Evolutionary conservation across 2,888 invertebrate genomes (phyloP), one percentile per base, ranked within the genome.

Genomic region (Marronus borbonicus): DNA sequence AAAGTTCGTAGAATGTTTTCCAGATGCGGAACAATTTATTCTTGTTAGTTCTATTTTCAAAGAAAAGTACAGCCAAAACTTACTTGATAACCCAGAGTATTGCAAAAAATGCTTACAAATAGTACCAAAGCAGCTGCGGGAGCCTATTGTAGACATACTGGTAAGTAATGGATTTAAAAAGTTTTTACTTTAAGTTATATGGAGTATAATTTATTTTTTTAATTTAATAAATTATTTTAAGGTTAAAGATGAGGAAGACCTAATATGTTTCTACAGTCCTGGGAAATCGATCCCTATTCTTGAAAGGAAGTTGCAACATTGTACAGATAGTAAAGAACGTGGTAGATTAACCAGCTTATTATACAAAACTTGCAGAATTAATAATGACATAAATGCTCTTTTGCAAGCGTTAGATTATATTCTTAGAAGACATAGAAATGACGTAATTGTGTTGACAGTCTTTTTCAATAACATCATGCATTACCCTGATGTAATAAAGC

Each of bases 241-340:
- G 65, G 31, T 76, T 20, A 50, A 55, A 68, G n/a, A 58, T 1
- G 68, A 76, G 12, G 65, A 78, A 5, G 10, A 74, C 5, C 58
- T 72, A 0, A 55, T 78, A 31, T 58, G 65, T 17, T 62, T 72
- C 28, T 78, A 65, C n/a, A n/a, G 10, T 36, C 28, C 64, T 7
- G 24, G 2, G 2, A 72, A 74, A 55, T 78, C 77, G 5, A 78
- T 78, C 20, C 77, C 77, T 24, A 36, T 64, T 10, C 50, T 78
- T 5, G 72, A 78, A 39, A 36, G 65, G 5, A 64, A 60, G 24
- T 50, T 78, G 28, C 49, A 78, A 44, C 52, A 69, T 36, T 60
- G 72, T 17, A 50, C 65, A n/a, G 72, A 65, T 62, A 20, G 28
- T 8, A 14, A 52, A 17, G 28, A n/a, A 17, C 62, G 77, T 24